A percentile compares a stretch with the other conserved stretches of the same genome.
Evolutionary conservation across 2,797 vertebrate species (phyloP).

Genomic region (Hemitrygon akajei): DNA sequence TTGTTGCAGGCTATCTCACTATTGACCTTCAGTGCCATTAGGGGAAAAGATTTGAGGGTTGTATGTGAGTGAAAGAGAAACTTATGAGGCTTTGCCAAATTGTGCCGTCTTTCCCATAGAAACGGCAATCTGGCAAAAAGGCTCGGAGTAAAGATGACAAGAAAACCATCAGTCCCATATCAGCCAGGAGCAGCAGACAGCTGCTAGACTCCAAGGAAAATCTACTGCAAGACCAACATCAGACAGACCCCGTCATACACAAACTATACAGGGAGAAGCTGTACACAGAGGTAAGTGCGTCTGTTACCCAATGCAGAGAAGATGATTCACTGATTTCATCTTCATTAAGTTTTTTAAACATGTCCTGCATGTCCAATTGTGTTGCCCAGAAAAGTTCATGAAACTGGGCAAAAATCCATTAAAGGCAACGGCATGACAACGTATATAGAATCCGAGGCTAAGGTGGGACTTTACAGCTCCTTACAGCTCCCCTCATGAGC

Average conservation of each 20-base stretch:
- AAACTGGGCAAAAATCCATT: background rate
- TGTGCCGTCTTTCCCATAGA: background rate
- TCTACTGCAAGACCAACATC: background rate
- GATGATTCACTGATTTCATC: background rate
- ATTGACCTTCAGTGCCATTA: background rate
- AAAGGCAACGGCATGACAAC: too few species aligned
- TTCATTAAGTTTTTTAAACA: background rate
- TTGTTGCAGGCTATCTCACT: background rate
- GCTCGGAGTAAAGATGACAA: background rate
- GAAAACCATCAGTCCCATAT: background rate
- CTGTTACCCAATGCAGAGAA: background rate
- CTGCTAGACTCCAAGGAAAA: background rate
- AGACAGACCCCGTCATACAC: background rate
- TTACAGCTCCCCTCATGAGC: too few species aligned
- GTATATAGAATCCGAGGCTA: too few species aligned
- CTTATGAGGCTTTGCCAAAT: background rate
- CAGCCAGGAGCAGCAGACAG: background rate
- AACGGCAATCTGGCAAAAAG: background rate
- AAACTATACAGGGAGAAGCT: background rate
- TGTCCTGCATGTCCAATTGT: background rate
- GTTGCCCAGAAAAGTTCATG: background rate
- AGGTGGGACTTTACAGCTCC: too few species aligned
- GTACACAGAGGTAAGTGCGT: constrained; percentile 17
- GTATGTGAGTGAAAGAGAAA: background rate
- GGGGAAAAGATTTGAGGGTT: background rate